Percentiles rank a stretch among this genome's conserved stretches.
Conservation (phyloP, 2,113 vertebrate genomes). For the Labeo rohita region DNA sequence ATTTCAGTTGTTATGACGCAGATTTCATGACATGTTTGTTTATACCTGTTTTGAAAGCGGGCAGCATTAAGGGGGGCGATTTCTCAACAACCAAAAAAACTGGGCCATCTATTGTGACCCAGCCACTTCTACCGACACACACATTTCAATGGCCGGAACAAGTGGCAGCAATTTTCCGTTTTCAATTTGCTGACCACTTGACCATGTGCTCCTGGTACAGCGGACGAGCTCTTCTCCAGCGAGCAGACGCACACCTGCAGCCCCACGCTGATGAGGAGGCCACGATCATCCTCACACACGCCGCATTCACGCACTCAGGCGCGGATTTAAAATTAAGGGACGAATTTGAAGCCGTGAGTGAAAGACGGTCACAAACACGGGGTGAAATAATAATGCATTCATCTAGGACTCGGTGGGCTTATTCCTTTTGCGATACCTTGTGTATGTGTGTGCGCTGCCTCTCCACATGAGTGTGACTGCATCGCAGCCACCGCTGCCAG, state of each 20-base stretch:
- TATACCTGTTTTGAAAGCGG: background rate
- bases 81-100: slow-evolving; percentile 69
- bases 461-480: slow-evolving; percentile 23
- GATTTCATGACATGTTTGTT: slow-evolving; percentile 6
- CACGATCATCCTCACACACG: slow-evolving; percentile 39
- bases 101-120: slow-evolving; percentile 73
- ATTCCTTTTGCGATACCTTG: background rate
- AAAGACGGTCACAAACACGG: slow-evolving; percentile 13
- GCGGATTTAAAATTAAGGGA: slow-evolving; percentile 17
- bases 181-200: slow-evolving; percentile 84
- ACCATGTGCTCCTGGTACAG: slow-evolving; percentile 72
- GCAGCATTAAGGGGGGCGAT: background rate
- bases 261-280: slow-evolving; percentile 40
- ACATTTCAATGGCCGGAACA: slow-evolving; percentile 72
- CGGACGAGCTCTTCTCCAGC: slow-evolving; percentile 68
- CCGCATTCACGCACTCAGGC: slow-evolving; percentile 11
- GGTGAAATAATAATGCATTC: slow-evolving; percentile 29
- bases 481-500: slow-evolving; percentile 35
- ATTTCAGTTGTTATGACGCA: background rate
- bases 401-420: background rate
- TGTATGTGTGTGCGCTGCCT: slow-evolving; percentile 12
- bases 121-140: slow-evolving; percentile 62
- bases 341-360: slow-evolving; percentile 11
- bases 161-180: slow-evolving; percentile 81
- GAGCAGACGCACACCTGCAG: slow-evolving; percentile 43